Evolutionary conservation across 2,797 vertebrate species (phyloP), one percentile per base, ranked within the genome.

Genomic region (Peromyscus nudipes): DNA sequence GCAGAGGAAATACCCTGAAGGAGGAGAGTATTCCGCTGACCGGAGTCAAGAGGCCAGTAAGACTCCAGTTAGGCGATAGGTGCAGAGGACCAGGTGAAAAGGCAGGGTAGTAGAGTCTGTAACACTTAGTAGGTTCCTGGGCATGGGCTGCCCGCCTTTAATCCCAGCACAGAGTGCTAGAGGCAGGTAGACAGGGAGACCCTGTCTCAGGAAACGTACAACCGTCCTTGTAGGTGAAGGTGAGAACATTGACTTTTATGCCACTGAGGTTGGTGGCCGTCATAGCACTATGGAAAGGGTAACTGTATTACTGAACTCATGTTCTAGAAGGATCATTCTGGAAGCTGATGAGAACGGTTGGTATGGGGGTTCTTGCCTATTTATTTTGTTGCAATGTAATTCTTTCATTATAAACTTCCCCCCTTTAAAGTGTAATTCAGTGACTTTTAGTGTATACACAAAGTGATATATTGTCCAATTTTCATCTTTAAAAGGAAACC

Each of bases 231-330:
- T n/a, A 71, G 81, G n/a, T 55, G 83, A 76, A 86, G 69, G 37
- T 60, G 86, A 92, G 79, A 91, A 92, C 79, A 93, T 88, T 40
- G 65, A 43, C 57, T 92, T 89, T 92, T 76, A 86, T 65, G 80
- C 69, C 14, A 37, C 21, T 92, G 7, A 90, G 7, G 27, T 57
- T 14, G 49, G 55, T 6, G 1, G 25, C 2, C 65, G 40, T 83
- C 1, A 46, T 19, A 88, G 57, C 37, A 4, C 64, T 75, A 46
- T 10, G 55, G 79, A 17, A 34, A 71, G 31, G 67, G 27, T 27
- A n/a, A 3, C 71, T 40, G 67, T 49, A 43, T 96, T 31, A 37
- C 29, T 31, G 52, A 49, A 65, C 27, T 65, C 57, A 9, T 75
- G 34, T 49, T 90, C 55, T 79, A 80, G 75, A 82, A 37, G 77